Evolutionary conservation across 2,113 vertebrate species (phyloP).

Genomic region (Corythornis vintsioides): DNA sequence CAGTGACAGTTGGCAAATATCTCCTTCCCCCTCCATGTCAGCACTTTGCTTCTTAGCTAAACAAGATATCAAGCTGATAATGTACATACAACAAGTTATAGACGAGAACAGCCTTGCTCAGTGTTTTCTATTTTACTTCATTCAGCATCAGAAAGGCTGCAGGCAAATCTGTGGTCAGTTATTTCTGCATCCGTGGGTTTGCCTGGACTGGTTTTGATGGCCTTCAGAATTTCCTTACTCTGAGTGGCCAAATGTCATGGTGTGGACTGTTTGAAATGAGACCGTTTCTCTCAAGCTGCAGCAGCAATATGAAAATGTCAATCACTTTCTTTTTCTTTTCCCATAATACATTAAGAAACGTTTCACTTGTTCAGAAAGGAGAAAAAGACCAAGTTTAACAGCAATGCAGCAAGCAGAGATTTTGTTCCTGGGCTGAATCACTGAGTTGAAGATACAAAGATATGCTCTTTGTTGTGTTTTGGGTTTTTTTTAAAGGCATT

Average conservation of each 20-base stretch:
- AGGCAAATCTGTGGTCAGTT: background rate
- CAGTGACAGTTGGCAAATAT: background rate
- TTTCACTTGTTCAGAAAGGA: background rate
- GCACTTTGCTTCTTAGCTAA: background rate
- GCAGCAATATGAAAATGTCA: background rate
- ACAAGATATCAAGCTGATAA: background rate
- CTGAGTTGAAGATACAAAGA: fast-evolving
- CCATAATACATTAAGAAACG: fast-evolving
- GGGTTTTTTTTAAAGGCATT: background rate
- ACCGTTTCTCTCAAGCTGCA: background rate
- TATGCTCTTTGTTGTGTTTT: background rate
- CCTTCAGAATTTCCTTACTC: background rate
- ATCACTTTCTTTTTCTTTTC: background rate
- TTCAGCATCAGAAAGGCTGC: background rate
- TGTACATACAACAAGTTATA: background rate
- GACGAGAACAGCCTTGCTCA: fast-evolving
- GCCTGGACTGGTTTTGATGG: background rate
- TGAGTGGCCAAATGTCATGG: background rate
- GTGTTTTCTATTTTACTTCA: background rate
- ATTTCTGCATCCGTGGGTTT: background rate
- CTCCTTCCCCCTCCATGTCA: background rate
- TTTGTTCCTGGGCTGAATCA: background rate
- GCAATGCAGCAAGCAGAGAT: background rate
- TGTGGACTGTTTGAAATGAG: background rate
- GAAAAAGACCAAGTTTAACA: background rate